Evolutionary conservation across 2,797 vertebrate genomes (phyloP).

Genomic region (Allobates femoralis): DNA sequence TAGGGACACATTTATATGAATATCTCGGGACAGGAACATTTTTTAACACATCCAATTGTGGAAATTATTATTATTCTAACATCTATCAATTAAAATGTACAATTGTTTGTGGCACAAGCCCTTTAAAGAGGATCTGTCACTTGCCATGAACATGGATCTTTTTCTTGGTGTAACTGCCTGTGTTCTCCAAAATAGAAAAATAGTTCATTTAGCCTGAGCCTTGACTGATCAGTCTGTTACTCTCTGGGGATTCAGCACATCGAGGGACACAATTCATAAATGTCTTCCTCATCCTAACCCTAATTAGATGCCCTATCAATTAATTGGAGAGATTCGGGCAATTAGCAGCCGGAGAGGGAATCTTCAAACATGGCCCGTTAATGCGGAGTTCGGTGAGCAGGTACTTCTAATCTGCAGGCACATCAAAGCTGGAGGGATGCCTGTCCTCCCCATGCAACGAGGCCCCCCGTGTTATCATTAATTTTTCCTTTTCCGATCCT

Average conservation of each 20-base stretch:
- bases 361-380: slow-evolving; percentile 58
- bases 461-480: slow-evolving; percentile 55
- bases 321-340: slow-evolving; percentile 61
- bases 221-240: slow-evolving; percentile 53
- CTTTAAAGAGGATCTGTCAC: no score
- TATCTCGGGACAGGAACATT: no score
- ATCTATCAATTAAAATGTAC: no score
- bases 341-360: slow-evolving; percentile 64
- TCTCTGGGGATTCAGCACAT: slow-evolving; percentile 63
- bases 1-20: no score
- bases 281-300: slow-evolving; percentile 53
- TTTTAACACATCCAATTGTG: no score
- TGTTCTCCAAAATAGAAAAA: not conserved
- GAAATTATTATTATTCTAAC: no score
- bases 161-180: no score
- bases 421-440: slow-evolving; percentile 57
- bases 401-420: slow-evolving; percentile 50
- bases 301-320: slow-evolving; percentile 68
- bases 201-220: not conserved
- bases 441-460: not conserved
- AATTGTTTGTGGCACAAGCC: no score
- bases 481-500: slow-evolving; percentile 23
- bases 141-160: no score
- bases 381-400: slow-evolving; percentile 47
- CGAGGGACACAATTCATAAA: slow-evolving; percentile 65